Evolutionary conservation across 2,888 invertebrate species (phyloP).

Genomic region (Hypselothyrea guttata): DNA sequence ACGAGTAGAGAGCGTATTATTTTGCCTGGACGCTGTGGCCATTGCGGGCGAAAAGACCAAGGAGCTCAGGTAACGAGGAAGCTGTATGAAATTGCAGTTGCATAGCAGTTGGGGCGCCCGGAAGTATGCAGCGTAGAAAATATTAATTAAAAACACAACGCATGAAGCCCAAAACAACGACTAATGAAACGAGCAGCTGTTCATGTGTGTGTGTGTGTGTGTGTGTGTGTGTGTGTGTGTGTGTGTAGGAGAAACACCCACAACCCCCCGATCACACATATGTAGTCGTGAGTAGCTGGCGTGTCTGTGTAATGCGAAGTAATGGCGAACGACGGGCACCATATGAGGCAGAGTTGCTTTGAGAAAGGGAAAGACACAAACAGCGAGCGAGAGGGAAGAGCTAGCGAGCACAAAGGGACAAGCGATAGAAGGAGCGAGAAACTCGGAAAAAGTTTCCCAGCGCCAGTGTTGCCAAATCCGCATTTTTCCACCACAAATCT

Average conservation of each 20-base stretch:
- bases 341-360: conserved; percentile 1
- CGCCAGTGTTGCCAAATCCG: too few species aligned
- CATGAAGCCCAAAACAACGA: conserved; percentile 19
- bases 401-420: not conserved
- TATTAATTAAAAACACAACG: conserved; percentile 64
- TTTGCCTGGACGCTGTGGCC: too few species aligned
- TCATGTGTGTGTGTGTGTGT: conserved; percentile 9
- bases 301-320: conserved; percentile 27
- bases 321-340: conserved; percentile 37
- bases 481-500: too few species aligned
- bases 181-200: not conserved
- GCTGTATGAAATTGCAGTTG: conserved; percentile 3
- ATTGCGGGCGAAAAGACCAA: too few species aligned
- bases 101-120: too few species aligned
- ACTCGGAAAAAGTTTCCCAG: conserved; percentile 1
- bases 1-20: not conserved
- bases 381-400: not conserved
- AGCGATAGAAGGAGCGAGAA: too few species aligned
- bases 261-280: conserved; percentile 1
- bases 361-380: not conserved
- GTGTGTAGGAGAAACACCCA: too few species aligned
- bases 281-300: not conserved
- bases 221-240: not conserved
- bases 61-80: too few species aligned
- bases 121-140: conserved; percentile 55